Percentiles rank a stretch among this genome's conserved stretches.
Conservation (phyloP, 1,140 invertebrate genomes). For the Zaprionus camerounensis region DNA sequence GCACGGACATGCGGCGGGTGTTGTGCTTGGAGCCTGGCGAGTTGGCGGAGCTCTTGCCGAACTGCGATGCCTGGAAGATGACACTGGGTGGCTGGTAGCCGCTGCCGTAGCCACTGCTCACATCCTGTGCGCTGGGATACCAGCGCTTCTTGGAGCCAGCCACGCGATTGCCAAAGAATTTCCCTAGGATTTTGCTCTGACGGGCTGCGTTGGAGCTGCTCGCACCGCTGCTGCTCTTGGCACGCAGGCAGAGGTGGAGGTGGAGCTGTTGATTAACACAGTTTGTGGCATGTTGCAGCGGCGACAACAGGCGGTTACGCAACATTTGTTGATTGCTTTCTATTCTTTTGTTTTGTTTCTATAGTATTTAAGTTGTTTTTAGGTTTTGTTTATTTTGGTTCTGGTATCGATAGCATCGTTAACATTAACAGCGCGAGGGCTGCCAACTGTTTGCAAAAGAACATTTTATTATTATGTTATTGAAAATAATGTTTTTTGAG, state of each 20-base stretch:
- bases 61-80: slow-evolving; percentile 54
- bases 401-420: slow-evolving; percentile 8
- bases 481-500: too few species aligned
- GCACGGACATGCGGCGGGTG: slow-evolving; percentile 86
- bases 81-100: slow-evolving; percentile 34
- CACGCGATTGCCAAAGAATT: slow-evolving; percentile 68
- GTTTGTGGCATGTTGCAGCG: neutral
- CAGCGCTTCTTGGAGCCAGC: slow-evolving; percentile 70
- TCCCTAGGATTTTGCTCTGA: slow-evolving; percentile 69
- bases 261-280: neutral
- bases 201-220: slow-evolving; percentile 32
- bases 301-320: slow-evolving; percentile 22
- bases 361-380: slow-evolving; percentile 8
- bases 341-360: neutral
- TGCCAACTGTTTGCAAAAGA: neutral
- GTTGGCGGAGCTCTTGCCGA: slow-evolving; percentile 42
- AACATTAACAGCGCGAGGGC: neutral
- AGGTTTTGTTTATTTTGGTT: slow-evolving; percentile 17
- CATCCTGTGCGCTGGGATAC: slow-evolving; percentile 53
- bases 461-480: too few species aligned
- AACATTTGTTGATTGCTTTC: slow-evolving; percentile 39
- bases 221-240: slow-evolving; percentile 30
- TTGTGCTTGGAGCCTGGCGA: slow-evolving; percentile 83
- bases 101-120: neutral
- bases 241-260: neutral